Evolutionary conservation across 2,888 invertebrate species (phyloP), one percentile per base, ranked within the genome.

Genomic region (Metallyticus violacea): DNA sequence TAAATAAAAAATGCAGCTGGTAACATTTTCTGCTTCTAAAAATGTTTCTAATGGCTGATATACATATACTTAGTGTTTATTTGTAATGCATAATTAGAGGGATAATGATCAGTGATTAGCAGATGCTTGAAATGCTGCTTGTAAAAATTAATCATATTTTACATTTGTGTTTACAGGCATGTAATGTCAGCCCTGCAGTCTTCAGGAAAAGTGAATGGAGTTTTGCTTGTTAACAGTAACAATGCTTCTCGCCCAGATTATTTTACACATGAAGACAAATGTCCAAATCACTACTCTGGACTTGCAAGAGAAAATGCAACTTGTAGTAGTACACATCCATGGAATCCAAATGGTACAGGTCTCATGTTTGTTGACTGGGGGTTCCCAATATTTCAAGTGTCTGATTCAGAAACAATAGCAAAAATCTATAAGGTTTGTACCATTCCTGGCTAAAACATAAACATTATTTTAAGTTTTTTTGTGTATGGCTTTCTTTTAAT

Each of bases 341-440:
- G 98, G 98, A 99, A 99, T 92, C 94, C 94, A 22, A 91, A 92
- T 89, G 98, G 97, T 7, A 95, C 95, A 22, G 95, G 95, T 1
- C 92, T 98, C 22, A 91, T 98, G 89, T 94, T 95, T 89, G 94
- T 95, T 89, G 96, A 98, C 90, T 96, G 88, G 88, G 88, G 88
- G 6, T 89, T 89, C 83, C 88, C 88, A 15, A 88, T 89, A 22
- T 88, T 88, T 81, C 87, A 86, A 81, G 27, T 88, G 80, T 26
- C 77, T 28, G 40, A 80, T 78, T 40, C 30, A 40, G 85, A 81
- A 6, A 82, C 9, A 29, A 86, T 86, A 26, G 82, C 82, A n/a
- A 78, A 77, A 29, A 30, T 86, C 6, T n/a, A 83, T 40, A 28
- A 85, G 76, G 85, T 85, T 77, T 62, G 85, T 6, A 30, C 25